Percentiles rank a stretch among this genome's conserved stretches.
phyloP scores from a whole-genome alignment of 2,113 vertebrate genomes.

The Solenodon paradoxus region DNA sequence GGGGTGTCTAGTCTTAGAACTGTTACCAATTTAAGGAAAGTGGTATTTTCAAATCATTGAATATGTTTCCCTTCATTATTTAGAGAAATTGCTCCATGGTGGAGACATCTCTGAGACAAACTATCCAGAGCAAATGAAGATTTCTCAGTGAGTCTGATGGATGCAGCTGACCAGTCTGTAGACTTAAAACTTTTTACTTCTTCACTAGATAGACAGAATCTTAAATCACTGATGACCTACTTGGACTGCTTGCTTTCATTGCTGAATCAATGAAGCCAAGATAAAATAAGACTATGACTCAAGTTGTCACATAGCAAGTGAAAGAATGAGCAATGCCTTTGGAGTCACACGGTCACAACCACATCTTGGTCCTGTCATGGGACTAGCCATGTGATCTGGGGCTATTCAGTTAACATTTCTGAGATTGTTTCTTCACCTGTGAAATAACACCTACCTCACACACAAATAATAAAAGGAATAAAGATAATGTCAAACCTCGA shows the following conservation, averaged over 20 bases:
- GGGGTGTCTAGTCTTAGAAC: not conserved
- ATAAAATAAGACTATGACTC: conserved; percentile 70
- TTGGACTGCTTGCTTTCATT: conserved; percentile 40
- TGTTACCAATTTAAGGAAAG: not conserved
- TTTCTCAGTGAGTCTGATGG: conserved; percentile 31
- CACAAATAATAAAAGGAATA: not conserved
- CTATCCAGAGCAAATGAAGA: conserved; percentile 28
- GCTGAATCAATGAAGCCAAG: conserved; percentile 55
- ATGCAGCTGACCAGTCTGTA: not conserved
- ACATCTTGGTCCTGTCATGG: not conserved
- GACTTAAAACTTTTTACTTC: conserved; percentile 42
- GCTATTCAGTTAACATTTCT: not conserved
- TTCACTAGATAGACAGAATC: conserved; percentile 15
- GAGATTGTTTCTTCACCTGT: conserved; percentile 16
- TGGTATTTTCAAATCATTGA: not conserved
- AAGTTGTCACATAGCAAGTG: not conserved
- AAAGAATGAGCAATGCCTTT: not conserved
- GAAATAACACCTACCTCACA: conserved; percentile 39
- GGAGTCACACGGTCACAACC: not conserved
- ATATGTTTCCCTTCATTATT: not conserved
- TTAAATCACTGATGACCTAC: conserved; percentile 69
- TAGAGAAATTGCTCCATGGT: not conserved
- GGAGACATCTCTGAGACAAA: not conserved
- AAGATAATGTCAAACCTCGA: not conserved
- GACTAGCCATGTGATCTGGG: not conserved